Conservation (phyloP, 2,797 vertebrate genomes). For the Hipposideros larvatus region DNA sequence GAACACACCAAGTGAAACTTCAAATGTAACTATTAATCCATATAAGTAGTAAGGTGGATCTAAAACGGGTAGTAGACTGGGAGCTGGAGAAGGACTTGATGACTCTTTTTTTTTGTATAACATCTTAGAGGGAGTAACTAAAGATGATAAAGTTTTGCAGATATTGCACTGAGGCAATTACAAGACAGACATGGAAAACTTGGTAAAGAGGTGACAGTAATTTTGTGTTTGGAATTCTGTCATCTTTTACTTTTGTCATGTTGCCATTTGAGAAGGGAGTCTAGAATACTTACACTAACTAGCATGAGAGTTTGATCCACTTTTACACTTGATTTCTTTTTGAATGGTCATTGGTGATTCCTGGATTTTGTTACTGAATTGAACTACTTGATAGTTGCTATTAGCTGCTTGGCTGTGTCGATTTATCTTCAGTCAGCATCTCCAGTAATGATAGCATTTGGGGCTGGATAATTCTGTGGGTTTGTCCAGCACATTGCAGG, state of each 20-base stretch:
- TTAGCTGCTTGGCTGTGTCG: neutral
- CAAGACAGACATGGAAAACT: neutral
- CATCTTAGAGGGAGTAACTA: conserved; percentile 2
- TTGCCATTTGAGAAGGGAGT: neutral
- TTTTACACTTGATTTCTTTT: conserved; percentile 45
- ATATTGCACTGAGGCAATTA: neutral
- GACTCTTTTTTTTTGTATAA: neutral
- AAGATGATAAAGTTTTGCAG: neutral
- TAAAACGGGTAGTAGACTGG: neutral
- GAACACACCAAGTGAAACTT: neutral
- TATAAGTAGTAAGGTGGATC: neutral
- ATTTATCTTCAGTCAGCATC: conserved; percentile 3
- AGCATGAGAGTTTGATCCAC: neutral
- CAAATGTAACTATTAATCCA: neutral
- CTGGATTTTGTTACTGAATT: conserved; percentile 29
- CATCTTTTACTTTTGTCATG: neutral
- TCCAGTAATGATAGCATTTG: neutral
- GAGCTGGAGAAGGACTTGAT: neutral
- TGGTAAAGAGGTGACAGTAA: neutral
- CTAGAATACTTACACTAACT: neutral
- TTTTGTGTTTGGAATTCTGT: conserved; percentile 31
- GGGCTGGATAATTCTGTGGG: conserved; percentile 19
- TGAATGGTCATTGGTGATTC: neutral
- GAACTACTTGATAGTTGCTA: neutral
- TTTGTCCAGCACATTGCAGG: neutral